These are phyloP conservation scores for Abrostola triplasia DNA, from an alignment of 2,888 invertebrate genomes.

Conservation along the genomic window DNA sequence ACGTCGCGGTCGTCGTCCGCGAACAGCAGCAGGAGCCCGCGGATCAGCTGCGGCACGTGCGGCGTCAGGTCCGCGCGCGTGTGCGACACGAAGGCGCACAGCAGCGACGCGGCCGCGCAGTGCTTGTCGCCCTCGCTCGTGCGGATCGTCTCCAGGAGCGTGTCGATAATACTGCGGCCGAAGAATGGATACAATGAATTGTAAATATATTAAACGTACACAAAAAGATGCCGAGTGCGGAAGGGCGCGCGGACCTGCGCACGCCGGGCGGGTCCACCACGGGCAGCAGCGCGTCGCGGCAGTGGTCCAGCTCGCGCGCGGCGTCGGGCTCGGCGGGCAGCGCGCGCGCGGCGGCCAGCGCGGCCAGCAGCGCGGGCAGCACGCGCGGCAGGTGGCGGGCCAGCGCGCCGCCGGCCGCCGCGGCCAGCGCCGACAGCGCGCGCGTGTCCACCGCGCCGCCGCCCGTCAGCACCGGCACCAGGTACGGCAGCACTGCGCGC, in stretches of 20 bases:
- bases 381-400: slow-evolving; percentile 97
- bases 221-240: background rate
- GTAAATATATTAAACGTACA: background rate
- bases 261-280: slow-evolving; percentile 96
- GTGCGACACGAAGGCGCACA: slow-evolving; percentile 96
- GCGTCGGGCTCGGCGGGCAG: slow-evolving; percentile 90
- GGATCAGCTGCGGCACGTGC: slow-evolving; percentile 95
- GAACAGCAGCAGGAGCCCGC: slow-evolving; percentile 95
- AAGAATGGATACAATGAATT: background rate
- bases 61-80: slow-evolving; percentile 95
- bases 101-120: slow-evolving; percentile 94
- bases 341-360: slow-evolving; percentile 91
- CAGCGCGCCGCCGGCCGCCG: slow-evolving; percentile 79
- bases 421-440: slow-evolving; percentile 91
- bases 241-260: slow-evolving; percentile 87
- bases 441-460: slow-evolving; percentile 65
- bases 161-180: slow-evolving; percentile 63
- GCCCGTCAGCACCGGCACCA: slow-evolving; percentile 97
- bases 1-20: slow-evolving; percentile 93
- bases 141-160: slow-evolving; percentile 63
- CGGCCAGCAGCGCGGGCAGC: slow-evolving; percentile 95
- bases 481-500: slow-evolving; percentile 97
- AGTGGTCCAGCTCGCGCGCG: slow-evolving; percentile 94
- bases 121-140: slow-evolving; percentile 86
- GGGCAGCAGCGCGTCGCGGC: slow-evolving; percentile 97